Base-by-base conservation (phyloP, 2,888 invertebrate genomes). In the Eudasyphora cyanicolor region DNA sequence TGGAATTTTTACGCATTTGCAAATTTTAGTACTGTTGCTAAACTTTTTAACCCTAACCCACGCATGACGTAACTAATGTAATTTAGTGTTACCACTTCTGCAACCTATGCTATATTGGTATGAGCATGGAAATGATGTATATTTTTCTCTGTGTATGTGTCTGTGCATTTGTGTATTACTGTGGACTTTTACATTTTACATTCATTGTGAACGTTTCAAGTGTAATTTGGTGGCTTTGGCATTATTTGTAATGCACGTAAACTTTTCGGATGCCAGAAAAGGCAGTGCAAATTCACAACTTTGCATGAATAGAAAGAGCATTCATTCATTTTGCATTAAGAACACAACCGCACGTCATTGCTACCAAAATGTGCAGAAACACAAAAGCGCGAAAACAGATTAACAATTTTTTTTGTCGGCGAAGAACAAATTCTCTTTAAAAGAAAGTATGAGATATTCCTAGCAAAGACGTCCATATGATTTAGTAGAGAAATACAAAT, bases 161-260 rank as follows among this genome's bases (percentile, higher is more conserved):
- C 10, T 12, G 24, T 57, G 6, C 57, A 21, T 57, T n/a, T n/a
- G n/a, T n/a, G n/a, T n/a, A 54, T 1, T 29, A 60, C 29, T 67
- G 57, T 24, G 19, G 45, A n/a, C 7, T 12, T 45, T 45, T 45
- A 45, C 45, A 45, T 14, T 57, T 24, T n/a, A n/a, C 14, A 57
- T 27, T 2, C 60, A 21, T 49, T 24, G 62, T 62, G 71, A 79
- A 29, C 21, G 32, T 54, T 79, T 79, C 32, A 73, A 74, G 67
- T 67, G 73, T 67, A 74, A 74, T 74, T 79, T 79, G 79, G 79
- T 74, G 64, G 71, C 79, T 74, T 79, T 74, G n/a, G n/a, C 17
- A 57, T 69, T 76, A 29, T 57, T 57, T 27, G 21, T 69, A 45
- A 62, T 62, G 19, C 67, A 42, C 67, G 12, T 19, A 42, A 19